Base-by-base conservation (phyloP, 2,113 vertebrate species). In the Ursus arctos region DNA sequence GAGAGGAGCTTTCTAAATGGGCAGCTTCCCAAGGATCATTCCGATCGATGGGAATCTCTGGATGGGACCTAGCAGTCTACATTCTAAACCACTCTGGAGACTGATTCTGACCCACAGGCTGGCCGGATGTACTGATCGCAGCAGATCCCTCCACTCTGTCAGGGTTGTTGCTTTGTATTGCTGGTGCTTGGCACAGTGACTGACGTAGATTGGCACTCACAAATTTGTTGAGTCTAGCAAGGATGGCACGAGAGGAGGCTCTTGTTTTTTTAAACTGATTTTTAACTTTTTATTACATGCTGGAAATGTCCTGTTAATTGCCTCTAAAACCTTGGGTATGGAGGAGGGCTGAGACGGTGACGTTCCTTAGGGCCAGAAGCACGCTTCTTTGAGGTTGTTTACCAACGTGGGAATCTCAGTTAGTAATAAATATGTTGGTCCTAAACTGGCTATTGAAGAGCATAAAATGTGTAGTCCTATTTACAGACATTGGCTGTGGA, bases 221-320 rank as follows among this genome's bases (percentile, higher is more conserved):
- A 74, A 65, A 15, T 36, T 51, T 31, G 53, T 31, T 77, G 47
- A 57, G 77, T 88, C 80, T 81, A 69, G 43, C 91, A 79, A 55
- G 18, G 40, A 77, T 76, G 65, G 22, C 51, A 80, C 24, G 36
- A 72, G 71, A 74, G 47, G 72, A 81, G 63, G 12, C 7, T 65
- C n/a, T 53, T 90, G 0, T 24, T 97, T 82, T 61, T 76, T 79
- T 22, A 51, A 91, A 85, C 22, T 47, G 10, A 69, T 82, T 81
- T 95, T 88, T 67, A 82, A 51, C 26, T 85, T 43, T 61, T 21
- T 88, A 51, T 63, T 49, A 31, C 49, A 6, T 88, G 40, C 49
- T 83, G 26, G 74, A 85, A 61, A 43, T 59, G 11, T 87, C 43
- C 72, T 22, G 31, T 85, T 88, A 63, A 36, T 71, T 65, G 57